These are phyloP conservation scores for Microctonus hyperodae DNA, from an alignment of 2,888 invertebrate species.

Conservation along the genomic window DNA sequence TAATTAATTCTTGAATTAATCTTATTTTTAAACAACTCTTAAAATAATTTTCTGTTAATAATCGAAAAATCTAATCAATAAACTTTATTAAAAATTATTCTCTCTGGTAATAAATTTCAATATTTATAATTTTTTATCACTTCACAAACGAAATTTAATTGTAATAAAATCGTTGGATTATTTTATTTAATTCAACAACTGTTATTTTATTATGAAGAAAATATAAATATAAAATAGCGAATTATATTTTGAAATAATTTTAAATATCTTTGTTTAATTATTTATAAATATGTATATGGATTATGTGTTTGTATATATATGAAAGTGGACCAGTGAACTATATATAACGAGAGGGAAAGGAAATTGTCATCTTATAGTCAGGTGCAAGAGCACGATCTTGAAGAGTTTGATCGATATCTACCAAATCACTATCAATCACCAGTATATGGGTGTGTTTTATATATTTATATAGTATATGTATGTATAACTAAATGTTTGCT, in stretches of 20 bases:
- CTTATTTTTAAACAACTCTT: too few relatives aligned
- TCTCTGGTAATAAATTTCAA: too few relatives aligned
- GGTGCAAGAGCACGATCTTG: slow-evolving; percentile 42
- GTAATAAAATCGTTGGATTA: neutral
- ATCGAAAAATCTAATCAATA: too few relatives aligned
- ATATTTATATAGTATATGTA: neutral
- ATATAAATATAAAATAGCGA: too few relatives aligned
- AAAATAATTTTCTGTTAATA: too few relatives aligned
- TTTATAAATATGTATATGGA: too few relatives aligned
- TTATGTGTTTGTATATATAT: neutral
- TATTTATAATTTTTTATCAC: too few relatives aligned
- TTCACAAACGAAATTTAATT: neutral
- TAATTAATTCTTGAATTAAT: too few relatives aligned
- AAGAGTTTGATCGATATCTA: slow-evolving; percentile 53
- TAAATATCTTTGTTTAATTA: too few relatives aligned
- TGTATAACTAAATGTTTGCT: slow-evolving; percentile 13
- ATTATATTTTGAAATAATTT: too few relatives aligned
- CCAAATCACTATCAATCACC: slow-evolving; percentile 59
- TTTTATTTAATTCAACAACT: neutral
- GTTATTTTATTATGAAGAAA: too few relatives aligned
- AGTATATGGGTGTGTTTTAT: slow-evolving; percentile 8
- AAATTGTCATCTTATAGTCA: slow-evolving; percentile 42
- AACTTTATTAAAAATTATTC: too few relatives aligned
- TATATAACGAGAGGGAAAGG: slow-evolving; percentile 5
- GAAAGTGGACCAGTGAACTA: slow-evolving; percentile 22